Percentiles rank a stretch among this genome's conserved stretches.
These are phyloP conservation scores for Chloropsis hardwickii DNA, from an alignment of 2,113 vertebrate genomes.

Conservation along the genomic window DNA sequence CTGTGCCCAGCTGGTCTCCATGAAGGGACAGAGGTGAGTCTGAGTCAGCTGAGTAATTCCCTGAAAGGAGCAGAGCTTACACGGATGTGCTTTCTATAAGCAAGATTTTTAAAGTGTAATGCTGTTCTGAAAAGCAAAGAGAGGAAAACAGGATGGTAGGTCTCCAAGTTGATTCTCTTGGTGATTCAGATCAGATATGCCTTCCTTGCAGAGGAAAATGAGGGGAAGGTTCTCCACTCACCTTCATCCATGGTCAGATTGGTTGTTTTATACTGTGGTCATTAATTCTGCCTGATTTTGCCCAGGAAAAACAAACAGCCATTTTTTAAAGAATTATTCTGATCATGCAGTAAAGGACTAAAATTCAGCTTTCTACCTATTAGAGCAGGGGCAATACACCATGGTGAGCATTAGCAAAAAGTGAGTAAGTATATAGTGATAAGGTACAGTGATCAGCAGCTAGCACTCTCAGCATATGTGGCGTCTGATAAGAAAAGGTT, in stretches of 20 bases:
- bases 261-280: neutral
- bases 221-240: neutral
- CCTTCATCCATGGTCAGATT: neutral
- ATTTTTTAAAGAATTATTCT: neutral
- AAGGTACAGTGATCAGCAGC: neutral
- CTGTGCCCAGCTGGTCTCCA: neutral
- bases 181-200: neutral
- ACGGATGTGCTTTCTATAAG: neutral
- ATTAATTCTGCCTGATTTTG: neutral
- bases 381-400: neutral
- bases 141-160: neutral
- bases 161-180: neutral
- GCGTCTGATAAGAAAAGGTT: neutral
- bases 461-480: accelerated
- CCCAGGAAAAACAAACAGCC: neutral
- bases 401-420: neutral
- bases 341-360: neutral
- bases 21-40: neutral
- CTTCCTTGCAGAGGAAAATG: neutral
- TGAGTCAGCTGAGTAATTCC: neutral
- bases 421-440: neutral
- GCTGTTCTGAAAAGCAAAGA: neutral
- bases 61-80: neutral
- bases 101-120: neutral
- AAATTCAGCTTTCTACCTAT: neutral